Evolutionary conservation across 2,113 vertebrate species (phyloP).

Genomic region (Scytalopus superciliaris): DNA sequence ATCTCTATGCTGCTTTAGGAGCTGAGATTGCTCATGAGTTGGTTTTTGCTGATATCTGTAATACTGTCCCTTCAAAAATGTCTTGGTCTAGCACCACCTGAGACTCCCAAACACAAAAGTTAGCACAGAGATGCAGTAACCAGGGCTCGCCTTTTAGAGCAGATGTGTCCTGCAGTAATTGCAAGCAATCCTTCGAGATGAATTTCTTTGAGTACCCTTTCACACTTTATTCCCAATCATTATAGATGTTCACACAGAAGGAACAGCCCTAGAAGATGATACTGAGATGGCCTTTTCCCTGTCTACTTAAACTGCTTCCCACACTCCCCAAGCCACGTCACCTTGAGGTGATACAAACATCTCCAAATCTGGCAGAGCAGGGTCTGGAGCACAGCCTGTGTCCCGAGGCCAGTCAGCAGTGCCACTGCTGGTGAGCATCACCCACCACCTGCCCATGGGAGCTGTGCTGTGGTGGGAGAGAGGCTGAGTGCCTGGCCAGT

Average conservation of each 20-base stretch:
- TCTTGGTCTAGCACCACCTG: not conserved
- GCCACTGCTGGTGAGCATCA: not conserved
- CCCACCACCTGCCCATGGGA: rapidly evolving
- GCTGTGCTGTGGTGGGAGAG: not conserved
- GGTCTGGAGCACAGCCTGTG: rapidly evolving
- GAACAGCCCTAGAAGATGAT: not conserved
- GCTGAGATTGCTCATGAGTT: not conserved
- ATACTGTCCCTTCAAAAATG: not conserved
- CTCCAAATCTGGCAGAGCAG: not conserved
- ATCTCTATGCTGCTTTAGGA: not conserved
- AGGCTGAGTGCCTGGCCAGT: rapidly evolving
- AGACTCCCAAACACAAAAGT: not conserved
- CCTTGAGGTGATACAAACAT: not conserved
- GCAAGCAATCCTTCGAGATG: not conserved
- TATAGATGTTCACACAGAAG: not conserved
- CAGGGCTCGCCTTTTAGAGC: not conserved
- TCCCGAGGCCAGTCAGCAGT: rapidly evolving
- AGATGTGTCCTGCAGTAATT: not conserved
- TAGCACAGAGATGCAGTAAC: not conserved
- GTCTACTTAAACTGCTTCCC: not conserved
- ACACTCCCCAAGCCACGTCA: not conserved
- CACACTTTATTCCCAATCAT: not conserved
- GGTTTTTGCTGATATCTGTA: not conserved
- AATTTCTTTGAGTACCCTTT: not conserved
- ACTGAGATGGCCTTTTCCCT: not conserved